Evolutionary conservation across 2,797 vertebrate species (phyloP), one percentile per base, ranked within the genome.

Genomic region (Parauchenoglanis ngamensis): DNA sequence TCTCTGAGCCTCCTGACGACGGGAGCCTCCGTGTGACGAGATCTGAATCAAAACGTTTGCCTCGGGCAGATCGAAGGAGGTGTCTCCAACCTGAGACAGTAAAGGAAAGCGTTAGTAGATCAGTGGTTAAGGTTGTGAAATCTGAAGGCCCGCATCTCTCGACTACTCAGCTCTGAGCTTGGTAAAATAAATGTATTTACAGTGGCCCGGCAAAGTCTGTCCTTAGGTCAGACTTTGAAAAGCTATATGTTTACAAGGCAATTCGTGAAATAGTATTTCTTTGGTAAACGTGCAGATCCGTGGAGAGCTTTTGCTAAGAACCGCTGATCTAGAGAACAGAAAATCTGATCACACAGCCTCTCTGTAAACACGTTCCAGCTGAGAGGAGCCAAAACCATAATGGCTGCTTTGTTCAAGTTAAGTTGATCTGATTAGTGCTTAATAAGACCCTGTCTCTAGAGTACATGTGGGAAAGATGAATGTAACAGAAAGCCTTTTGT

Each of bases 41-140:
- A 99, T 99, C 95, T 99, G 98, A 90, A 99, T 99, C 86, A 99
- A 94, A 84, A 99, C 98, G 10, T 99, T 99, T 54, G 98, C 98
- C 93, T 99, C 98, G 0, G 98, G 98, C 83, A 99, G 93, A 92
- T 99, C 98, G 0, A 99, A 99, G 0, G 98, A 99, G 0, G 98
- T 99, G 93, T 99, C 98, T 73, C 98, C 98, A 17, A 99, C 98
- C 98, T 99, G 87, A 70, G 35, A 78, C 10, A 78, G 63, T 31
- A 40, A 65, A 81, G 12, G 28, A 4, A n/a, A 46, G 77, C 11
- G 21, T 79, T 7, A 44, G n/a, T 0, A 4, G 52, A 15, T 54
- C n/a, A 35, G 76, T 17, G 25, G 28, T 72, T 67, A 77, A 56
- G 15, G 49, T 40, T 80, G 40, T 59, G 56, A 59, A 54, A 15